Conservation (phyloP, 2,113 vertebrate genomes). For the Gnathonemus echidnorhynchus region DNA sequence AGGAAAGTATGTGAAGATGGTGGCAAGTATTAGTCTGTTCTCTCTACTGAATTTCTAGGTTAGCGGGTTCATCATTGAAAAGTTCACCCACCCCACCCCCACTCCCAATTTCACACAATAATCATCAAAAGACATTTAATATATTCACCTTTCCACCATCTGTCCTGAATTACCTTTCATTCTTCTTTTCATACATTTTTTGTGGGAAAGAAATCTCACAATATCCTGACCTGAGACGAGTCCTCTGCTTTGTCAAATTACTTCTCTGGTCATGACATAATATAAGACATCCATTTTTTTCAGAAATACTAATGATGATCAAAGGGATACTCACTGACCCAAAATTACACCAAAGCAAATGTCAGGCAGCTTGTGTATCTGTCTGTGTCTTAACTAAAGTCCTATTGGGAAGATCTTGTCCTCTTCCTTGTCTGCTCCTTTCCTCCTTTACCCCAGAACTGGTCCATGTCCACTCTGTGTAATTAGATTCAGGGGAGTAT, state of each 20-base stretch:
- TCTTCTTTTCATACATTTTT: not conserved
- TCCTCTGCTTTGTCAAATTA: not conserved
- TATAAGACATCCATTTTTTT: not conserved
- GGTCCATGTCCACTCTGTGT: not conserved
- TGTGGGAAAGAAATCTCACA: not conserved
- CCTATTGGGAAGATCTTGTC: not conserved
- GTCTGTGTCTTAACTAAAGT: not conserved
- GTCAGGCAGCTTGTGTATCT: not conserved
- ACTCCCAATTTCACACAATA: not conserved
- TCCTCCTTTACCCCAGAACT: not conserved
- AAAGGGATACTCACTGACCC: not conserved
- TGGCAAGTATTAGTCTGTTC: not conserved
- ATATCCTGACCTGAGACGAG: not conserved
- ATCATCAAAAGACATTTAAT: not conserved
- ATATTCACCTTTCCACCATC: not conserved
- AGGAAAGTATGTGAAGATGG: conserved; percentile 8
- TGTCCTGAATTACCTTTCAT: not conserved
- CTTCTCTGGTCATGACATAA: not conserved
- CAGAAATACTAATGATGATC: conserved; percentile 1
- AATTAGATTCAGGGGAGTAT: not conserved
- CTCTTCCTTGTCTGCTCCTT: not conserved
- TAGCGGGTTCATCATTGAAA: not conserved
- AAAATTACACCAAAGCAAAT: not conserved
- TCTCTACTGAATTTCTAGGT: not conserved
- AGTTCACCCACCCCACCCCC: not conserved